phyloP scores from a whole-genome alignment of 2,888 invertebrate species.

The Drosophila leonis region DNA sequence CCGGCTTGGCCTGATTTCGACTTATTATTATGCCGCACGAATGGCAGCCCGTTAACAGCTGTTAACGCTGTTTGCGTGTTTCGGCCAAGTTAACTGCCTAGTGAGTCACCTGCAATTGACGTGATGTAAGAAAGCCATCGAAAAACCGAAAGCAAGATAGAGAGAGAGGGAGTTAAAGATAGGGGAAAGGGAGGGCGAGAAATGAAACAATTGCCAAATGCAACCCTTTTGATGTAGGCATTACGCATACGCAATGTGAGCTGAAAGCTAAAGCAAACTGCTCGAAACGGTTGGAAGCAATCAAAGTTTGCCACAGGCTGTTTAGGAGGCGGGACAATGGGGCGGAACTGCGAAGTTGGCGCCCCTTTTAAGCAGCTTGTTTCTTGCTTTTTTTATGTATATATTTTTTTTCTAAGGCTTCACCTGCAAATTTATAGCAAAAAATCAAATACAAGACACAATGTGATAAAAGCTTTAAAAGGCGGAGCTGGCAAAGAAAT shows the following conservation, averaged over 20 bases:
- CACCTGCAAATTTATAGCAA: conserved; percentile 50
- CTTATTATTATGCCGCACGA: conserved; percentile 78
- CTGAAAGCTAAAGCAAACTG: conserved; percentile 35
- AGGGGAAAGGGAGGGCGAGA: background rate
- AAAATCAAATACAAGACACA: conserved; percentile 58
- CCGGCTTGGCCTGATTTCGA: conserved; percentile 20
- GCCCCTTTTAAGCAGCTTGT: conserved; percentile 43
- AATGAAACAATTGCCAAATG: conserved; percentile 30
- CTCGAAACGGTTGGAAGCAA: conserved; percentile 54
- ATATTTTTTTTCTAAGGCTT: conserved; percentile 5
- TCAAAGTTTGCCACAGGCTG: conserved; percentile 66
- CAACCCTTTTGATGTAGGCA: conserved; percentile 58
- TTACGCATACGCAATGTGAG: conserved; percentile 72
- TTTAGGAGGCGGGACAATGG: background rate
- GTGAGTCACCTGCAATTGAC: conserved; percentile 80
- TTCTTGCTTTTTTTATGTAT: conserved; percentile 30
- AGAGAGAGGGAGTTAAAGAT: background rate
- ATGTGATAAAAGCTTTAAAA: conserved; percentile 51
- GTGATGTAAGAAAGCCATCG: conserved; percentile 23
- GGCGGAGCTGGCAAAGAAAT: conserved; percentile 6
- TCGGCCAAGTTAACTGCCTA: conserved; percentile 54
- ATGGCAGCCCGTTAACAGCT: conserved; percentile 70
- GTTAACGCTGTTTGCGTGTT: conserved; percentile 68
- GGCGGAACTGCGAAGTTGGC: conserved; percentile 8
- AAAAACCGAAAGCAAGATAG: background rate